Evolutionary conservation across 2,797 vertebrate species (phyloP).

Genomic region (Labroides dimidiatus): DNA sequence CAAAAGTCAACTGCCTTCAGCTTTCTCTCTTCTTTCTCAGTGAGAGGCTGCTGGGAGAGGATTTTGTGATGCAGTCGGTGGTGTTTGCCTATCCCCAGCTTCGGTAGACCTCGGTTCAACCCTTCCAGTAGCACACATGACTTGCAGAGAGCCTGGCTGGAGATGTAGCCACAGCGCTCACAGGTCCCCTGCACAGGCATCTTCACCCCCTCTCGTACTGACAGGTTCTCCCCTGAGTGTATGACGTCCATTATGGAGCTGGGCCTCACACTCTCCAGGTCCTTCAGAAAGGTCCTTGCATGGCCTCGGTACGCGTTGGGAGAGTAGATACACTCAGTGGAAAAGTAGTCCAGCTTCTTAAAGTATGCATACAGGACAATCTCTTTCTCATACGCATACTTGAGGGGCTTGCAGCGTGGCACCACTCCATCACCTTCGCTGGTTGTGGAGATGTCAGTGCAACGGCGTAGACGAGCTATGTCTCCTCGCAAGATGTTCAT

Average conservation of each 20-base stretch:
- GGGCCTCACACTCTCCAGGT: slow-evolving; percentile 84
- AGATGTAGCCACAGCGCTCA: slow-evolving; percentile 89
- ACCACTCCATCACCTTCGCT: slow-evolving; percentile 87
- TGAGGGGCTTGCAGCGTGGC: slow-evolving; percentile 90
- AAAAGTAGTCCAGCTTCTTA: slow-evolving; percentile 92
- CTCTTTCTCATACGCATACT: slow-evolving; percentile 94
- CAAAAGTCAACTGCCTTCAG: slow-evolving; percentile 81
- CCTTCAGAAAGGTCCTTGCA: slow-evolving; percentile 89
- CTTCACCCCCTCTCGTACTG: slow-evolving; percentile 84
- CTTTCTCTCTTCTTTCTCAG: slow-evolving; percentile 77
- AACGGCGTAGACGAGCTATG: slow-evolving; percentile 88
- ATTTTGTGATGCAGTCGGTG: slow-evolving; percentile 85
- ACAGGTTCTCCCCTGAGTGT: slow-evolving; percentile 91
- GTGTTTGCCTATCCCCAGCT: slow-evolving; percentile 90
- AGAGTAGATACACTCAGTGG: slow-evolving; percentile 92
- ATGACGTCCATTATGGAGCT: slow-evolving; percentile 90
- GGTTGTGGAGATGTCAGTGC: slow-evolving; percentile 84
- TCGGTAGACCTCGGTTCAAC: slow-evolving; percentile 88
- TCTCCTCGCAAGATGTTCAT: slow-evolving; percentile 94
- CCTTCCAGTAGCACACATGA: slow-evolving; percentile 91
- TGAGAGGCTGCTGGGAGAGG: slow-evolving; percentile 82
- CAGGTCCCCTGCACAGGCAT: slow-evolving; percentile 88
- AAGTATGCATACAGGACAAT: slow-evolving; percentile 95
- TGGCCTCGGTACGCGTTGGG: slow-evolving; percentile 93
- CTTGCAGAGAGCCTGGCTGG: slow-evolving; percentile 91